These are phyloP conservation scores for Cybosia mesomella DNA, from an alignment of 2,888 invertebrate genomes.

Conservation along the genomic window DNA sequence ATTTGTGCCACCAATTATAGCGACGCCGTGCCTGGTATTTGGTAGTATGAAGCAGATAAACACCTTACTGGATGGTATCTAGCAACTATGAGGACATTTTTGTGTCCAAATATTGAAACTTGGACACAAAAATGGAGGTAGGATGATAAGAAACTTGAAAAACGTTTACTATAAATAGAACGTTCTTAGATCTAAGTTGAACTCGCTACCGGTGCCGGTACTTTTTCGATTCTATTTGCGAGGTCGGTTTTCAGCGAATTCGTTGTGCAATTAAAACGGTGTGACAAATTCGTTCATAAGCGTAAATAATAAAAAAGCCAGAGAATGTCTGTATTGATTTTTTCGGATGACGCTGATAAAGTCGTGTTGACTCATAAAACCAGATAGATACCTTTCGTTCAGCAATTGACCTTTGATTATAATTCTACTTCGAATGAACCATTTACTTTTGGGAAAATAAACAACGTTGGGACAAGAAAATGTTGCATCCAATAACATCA, in stretches of 20 bases:
- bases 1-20: no score
- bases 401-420: neutral
- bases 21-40: no score
- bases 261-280: neutral
- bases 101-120: no score
- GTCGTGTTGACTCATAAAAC: neutral
- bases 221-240: neutral
- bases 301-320: neutral
- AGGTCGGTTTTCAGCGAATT: constrained; percentile 4
- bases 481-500: no score
- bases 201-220: neutral
- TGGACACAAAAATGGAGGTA: no score
- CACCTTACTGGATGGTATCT: no score
- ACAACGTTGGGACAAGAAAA: no score
- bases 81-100: no score
- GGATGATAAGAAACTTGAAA: no score
- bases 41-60: no score
- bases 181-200: constrained; percentile 1
- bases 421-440: neutral
- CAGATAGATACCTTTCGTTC: no score
- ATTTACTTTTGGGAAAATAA: no score
- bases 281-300: neutral
- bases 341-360: neutral
- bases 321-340: constrained; percentile 1
- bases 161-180: neutral